Evolutionary conservation across 1,140 invertebrate species (phyloP), one percentile per base, ranked within the genome.

Genomic region (Drosophila pseudoobscura): DNA sequence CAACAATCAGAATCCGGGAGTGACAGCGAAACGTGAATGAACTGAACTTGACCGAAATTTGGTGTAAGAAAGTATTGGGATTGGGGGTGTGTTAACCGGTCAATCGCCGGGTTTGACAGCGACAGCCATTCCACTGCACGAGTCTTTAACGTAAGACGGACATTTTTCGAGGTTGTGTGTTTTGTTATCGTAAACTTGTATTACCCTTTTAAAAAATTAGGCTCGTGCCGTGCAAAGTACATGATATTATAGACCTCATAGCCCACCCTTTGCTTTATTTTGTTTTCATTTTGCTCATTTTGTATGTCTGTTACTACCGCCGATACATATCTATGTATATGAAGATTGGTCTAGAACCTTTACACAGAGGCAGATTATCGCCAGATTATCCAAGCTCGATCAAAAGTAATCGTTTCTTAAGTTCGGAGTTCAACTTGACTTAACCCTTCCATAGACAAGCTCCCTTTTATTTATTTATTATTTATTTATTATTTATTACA

Each of bases 151-250:
- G 31, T 17, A 31, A 49, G 47, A 47, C 54, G 50, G 60, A 55
- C 60, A 43, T 63, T 41, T 54, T 49, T 26, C n/a, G 41, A 29
- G 54, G 22, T 29, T 15, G 43, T 60, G 45, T 55, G 50, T 51
- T 58, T 17, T 69, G 65, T 69, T 69, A 61, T 69, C 65, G 51
- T 57, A 61, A 69, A 61, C 60, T 51, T 68, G 55, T 61, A 61
- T 69, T 58, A 69, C 65, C 57, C 54, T 69, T 51, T 69, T 61
- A 61, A 61, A 69, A 61, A 69, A 47, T 69, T 54, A 53, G 65
- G 57, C 65, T 57, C 65, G 57, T 61, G 57, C 65, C 52, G 47
- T 43, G 41, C 51, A 45, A 43, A 56, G 11, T 44, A 17, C 20
- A 15, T 17, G 13, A 17, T 49, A 20, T 13, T 17, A 47, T 22